Percentiles rank a stretch among this genome's conserved stretches.
Evolutionary conservation across 2,888 invertebrate species (phyloP).

Genomic region (Hesperia comma): DNA sequence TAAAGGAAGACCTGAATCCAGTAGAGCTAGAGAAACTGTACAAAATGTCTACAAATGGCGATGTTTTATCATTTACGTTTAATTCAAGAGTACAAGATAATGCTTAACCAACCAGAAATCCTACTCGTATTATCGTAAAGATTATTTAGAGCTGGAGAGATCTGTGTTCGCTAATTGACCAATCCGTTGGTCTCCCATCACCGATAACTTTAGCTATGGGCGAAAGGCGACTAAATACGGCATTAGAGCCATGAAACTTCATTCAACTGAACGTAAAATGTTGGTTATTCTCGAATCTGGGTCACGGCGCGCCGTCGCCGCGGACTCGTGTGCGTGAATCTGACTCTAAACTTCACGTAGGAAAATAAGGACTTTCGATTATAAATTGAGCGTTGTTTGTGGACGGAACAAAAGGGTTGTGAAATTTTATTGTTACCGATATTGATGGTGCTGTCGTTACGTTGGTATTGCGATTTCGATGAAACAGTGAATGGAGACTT

Average conservation of each 20-base stretch:
- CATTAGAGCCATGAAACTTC: constrained; percentile 24
- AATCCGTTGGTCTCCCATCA: not conserved
- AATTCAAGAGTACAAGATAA: not conserved
- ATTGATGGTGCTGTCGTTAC: not conserved
- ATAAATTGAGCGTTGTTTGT: constrained; percentile 1
- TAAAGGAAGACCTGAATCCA: too few species aligned
- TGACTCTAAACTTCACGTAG: constrained; percentile 20
- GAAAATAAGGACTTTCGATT: constrained; percentile 1
- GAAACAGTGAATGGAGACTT: too few species aligned
- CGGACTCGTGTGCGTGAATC: constrained; percentile 26
- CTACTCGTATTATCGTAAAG: too few species aligned
- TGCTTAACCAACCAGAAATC: not conserved
- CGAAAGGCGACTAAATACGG: constrained; percentile 28
- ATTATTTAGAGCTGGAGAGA: not conserved
- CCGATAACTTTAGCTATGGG: constrained; percentile 15
- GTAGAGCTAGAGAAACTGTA: too few species aligned
- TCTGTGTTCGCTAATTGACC: not conserved
- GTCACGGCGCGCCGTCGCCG: constrained; percentile 40
- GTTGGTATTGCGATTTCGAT: too few species aligned
- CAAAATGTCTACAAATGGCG: too few species aligned
- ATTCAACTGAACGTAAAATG: constrained; percentile 36
- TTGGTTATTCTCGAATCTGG: constrained; percentile 45
- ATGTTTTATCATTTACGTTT: not conserved
- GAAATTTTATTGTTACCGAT: not conserved
- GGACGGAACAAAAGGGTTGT: not conserved